Conservation (phyloP, 2,113 vertebrate genomes). For the Hylia prasina region DNA sequence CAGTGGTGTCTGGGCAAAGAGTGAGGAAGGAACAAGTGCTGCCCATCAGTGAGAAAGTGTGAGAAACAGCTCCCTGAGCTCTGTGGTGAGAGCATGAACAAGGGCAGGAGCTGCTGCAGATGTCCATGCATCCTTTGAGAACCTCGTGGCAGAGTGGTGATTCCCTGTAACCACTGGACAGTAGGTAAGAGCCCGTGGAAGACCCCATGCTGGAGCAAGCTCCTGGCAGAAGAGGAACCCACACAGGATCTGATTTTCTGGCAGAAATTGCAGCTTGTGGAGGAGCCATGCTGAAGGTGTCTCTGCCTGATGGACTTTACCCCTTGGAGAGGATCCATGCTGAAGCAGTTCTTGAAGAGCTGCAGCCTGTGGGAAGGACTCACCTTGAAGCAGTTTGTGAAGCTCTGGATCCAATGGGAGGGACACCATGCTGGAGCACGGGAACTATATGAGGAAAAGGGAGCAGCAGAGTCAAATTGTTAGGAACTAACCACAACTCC, state of each 20-base stretch:
- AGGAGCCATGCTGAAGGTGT: fast-evolving
- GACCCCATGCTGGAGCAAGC: neutral
- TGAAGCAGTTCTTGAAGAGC: neutral
- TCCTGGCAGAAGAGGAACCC: neutral
- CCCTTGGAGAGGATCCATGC: neutral
- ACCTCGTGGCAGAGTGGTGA: neutral
- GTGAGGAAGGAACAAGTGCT: neutral
- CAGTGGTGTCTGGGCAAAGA: too few relatives aligned
- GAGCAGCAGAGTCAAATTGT: neutral
- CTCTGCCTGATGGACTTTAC: neutral
- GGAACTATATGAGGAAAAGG: neutral
- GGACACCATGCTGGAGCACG: fast-evolving
- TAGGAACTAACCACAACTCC: neutral
- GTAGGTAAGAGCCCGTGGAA: fast-evolving
- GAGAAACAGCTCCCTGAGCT: neutral
- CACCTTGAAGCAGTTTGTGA: fast-evolving
- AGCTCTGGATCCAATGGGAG: neutral
- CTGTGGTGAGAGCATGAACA: neutral
- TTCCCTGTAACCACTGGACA: neutral
- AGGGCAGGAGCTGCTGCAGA: neutral
- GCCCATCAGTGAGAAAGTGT: neutral
- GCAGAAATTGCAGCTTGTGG: too few relatives aligned
- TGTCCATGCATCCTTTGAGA: neutral
- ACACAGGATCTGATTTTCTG: neutral
- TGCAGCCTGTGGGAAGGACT: neutral